A percentile compares a stretch with the other conserved stretches of the same genome.
Conservation (phyloP, 2,888 invertebrate genomes). For the Monopis laevigella region DNA sequence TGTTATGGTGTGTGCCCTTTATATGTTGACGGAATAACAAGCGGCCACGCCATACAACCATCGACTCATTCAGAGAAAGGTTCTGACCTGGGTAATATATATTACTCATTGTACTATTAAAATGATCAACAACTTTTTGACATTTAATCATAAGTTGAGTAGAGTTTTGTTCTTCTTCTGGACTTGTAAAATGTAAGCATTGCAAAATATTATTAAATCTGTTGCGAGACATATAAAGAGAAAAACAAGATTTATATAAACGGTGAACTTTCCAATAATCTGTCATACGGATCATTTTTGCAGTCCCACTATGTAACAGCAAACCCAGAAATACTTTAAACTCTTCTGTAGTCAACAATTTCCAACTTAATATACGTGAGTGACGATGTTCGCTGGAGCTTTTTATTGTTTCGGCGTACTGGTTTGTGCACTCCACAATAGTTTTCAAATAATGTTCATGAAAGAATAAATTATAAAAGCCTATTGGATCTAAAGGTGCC, state of each 20-base stretch:
- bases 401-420: constrained; percentile 12
- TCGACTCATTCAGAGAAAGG: constrained; percentile 23
- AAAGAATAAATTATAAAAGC: constrained; percentile 16
- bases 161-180: constrained; percentile 13
- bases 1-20: constrained; percentile 26
- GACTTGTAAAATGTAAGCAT: constrained; percentile 15
- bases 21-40: constrained; percentile 26
- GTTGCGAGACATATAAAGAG: constrained; percentile 18
- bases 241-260: constrained; percentile 19
- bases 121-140: constrained; percentile 14
- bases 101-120: constrained; percentile 19
- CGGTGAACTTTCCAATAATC: constrained; percentile 20
- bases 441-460: constrained; percentile 14
- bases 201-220: constrained; percentile 17
- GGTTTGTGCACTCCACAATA: constrained; percentile 16
- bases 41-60: constrained; percentile 26
- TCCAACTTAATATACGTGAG: constrained; percentile 16
- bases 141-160: constrained; percentile 12
- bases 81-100: constrained; percentile 23
- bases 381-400: too few species aligned
- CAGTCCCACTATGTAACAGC: constrained; percentile 18
- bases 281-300: constrained; percentile 17
- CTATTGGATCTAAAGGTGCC: background rate
- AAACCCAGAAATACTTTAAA: constrained; percentile 18
- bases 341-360: constrained; percentile 17